Evolutionary conservation across 2,797 vertebrate species (phyloP), one percentile per base, ranked within the genome.

Genomic region (Sternarchorhynchus goeldii): DNA sequence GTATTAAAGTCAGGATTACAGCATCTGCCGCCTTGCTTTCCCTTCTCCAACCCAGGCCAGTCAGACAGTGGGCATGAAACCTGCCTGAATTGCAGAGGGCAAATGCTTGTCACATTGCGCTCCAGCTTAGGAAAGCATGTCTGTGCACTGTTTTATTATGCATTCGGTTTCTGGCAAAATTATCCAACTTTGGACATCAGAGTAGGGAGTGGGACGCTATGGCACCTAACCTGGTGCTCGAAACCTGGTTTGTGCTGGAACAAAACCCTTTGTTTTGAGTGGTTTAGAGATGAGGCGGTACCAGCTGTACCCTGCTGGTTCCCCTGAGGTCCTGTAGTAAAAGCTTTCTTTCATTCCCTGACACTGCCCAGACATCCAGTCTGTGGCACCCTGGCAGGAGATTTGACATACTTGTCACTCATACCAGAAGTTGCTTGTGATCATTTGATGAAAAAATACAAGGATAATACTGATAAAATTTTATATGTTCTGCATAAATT

Each of bases 301-400:
- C 59, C 62, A 72, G 29, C 50, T 32, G 53, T 12, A 32, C 29
- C 25, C 53, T 56, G 67, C 67, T 70, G 67, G 10, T 45, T 70
- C 67, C 18, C 53, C 53, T 70, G 50, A 70, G 68, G 25, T 70
- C 53, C n/a, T 56, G 68, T 70, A 55, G 68, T 68, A 55, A 70
- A 70, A 70, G 41, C 68, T 32, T 57, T 57, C 68, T 57, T 56
- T 70, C 68, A 20, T 70, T 8, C 29, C 57, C 31, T 56, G 50
- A 41, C 55, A 56, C 68, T 34, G 53, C 57, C 56, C 53, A 70
- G 68, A 32, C 67, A 70, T 70, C 45, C 32, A 10, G n/a, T 56
- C 53, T 56, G 31, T 56, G 32, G 68, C 20, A 31, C 34, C 41
- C 66, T 29, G 66, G 39, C 41, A 53, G 45, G 45, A 50, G 45